Percentiles rank a stretch among this genome's conserved stretches.
Evolutionary conservation across 2,888 invertebrate species (phyloP).

Genomic region (Aphidius colemani): DNA sequence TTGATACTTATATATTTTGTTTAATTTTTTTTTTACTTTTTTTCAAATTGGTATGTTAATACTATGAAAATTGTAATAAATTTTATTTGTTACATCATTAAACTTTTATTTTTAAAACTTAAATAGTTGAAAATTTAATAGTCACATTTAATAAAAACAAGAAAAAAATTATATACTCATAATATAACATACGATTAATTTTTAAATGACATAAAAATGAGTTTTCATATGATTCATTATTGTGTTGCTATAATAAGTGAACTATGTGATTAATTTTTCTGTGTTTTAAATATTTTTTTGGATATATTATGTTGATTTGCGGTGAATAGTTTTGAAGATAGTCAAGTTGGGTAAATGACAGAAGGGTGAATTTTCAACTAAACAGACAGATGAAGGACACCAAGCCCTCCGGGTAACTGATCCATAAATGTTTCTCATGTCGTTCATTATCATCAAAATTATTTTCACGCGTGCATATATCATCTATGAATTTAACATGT

Average conservation of each 20-base stretch:
- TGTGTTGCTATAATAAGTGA: neutral
- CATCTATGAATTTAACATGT: too few species aligned
- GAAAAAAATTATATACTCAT: too few species aligned
- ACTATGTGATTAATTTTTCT: neutral
- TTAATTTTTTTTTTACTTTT: too few species aligned
- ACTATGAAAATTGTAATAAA: constrained; percentile 55
- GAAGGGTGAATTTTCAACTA: constrained; percentile 28
- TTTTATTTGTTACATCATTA: too few species aligned
- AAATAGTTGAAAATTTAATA: neutral
- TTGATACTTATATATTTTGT: too few species aligned
- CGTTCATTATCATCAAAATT: constrained; percentile 49
- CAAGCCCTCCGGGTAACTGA: constrained; percentile 37
- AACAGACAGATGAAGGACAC: constrained; percentile 44
- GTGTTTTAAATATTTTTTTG: neutral
- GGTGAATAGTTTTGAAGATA: neutral
- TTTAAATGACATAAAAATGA: too few species aligned
- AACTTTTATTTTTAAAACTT: neutral
- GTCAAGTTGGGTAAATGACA: neutral
- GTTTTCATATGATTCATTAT: too few species aligned
- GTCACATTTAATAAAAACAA: too few species aligned
- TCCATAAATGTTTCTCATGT: constrained; percentile 16
- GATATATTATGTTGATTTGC: neutral
- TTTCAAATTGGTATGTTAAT: constrained; percentile 56
- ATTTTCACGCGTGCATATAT: too few species aligned
- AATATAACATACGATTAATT: too few species aligned